Evolutionary conservation across 2,888 invertebrate genomes (phyloP), one percentile per base, ranked within the genome.

Genomic region (Oxycera nigricornis): DNA sequence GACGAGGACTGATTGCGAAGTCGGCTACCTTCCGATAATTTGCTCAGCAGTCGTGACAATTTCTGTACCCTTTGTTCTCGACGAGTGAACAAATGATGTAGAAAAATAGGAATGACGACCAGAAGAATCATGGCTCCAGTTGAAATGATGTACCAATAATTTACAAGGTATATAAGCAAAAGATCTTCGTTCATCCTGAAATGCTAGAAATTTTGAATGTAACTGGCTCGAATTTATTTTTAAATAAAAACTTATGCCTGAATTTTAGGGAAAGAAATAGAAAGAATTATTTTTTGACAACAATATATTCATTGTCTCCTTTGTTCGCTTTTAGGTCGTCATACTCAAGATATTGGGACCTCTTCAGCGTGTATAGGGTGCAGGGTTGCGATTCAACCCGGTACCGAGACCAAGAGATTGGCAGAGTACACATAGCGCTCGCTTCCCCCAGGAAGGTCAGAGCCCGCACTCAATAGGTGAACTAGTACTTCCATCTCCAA

Each of bases 91-190:
- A 61, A 30, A 20, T 30, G 20, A 31, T 61, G 67, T 0, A 67
- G n/a, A 24, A 39, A 26, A 1, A 67, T 67, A 0, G 67, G 67
- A 24, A 67, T 6, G 0, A 41, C n/a, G 1, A 41, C 26, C 14
- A 67, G 28, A 1, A 41, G 17, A 7, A 24, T n/a, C 28, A 67
- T 41, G 7, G 26, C 17, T 1, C 2, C 26, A 26, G 26, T 46
- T 6, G 26, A 17, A 4, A 26, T n/a, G 17, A 67, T 41, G 28
- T 46, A 67, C 67, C 67, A 67, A n/a, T 67, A 24, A 26, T 67
- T 11, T 17, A 17, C 17, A 20, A 61, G 61, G 26, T 14, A 57
- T 9, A n/a, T 9, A 17, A 57, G 9, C 11, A 11, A 7, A 24
- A 24, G 7, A 11, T 22, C 26, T 57, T 57, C 20, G 52, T 9